Percentiles rank a stretch among this genome's conserved stretches.
phyloP scores from a whole-genome alignment of 1,140 invertebrate genomes.

The Drosophila ironensis region DNA sequence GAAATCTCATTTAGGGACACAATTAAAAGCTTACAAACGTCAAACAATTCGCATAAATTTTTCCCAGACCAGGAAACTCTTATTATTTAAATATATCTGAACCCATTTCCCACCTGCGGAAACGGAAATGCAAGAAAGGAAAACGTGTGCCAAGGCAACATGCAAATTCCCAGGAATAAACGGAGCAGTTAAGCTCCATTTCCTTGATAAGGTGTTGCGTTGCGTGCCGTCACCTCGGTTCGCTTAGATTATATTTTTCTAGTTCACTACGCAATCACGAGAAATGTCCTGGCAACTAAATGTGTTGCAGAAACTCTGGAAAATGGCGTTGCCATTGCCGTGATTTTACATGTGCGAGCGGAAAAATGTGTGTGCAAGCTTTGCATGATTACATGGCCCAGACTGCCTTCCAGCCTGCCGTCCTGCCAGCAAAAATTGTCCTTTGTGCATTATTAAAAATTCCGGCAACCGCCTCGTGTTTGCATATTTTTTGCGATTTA shows the following conservation, averaged over 20 bases:
- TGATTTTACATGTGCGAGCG: slow-evolving; percentile 16
- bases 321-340: too few species aligned
- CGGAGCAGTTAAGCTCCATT: slow-evolving; percentile 1
- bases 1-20: too few species aligned
- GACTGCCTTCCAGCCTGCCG: not conserved
- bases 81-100: slow-evolving; percentile 45
- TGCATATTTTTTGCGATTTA: slow-evolving; percentile 58
- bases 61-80: too few species aligned
- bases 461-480: slow-evolving; percentile 31
- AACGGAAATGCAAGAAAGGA: not conserved
- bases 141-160: too few species aligned
- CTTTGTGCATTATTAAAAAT: slow-evolving; percentile 69
- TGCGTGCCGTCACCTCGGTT: not conserved
- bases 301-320: slow-evolving; percentile 37
- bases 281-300: slow-evolving; percentile 31
- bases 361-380: slow-evolving; percentile 15
- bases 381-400: slow-evolving; percentile 47
- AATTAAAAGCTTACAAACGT: too few species aligned
- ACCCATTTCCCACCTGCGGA: not conserved
- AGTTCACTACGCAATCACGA: slow-evolving; percentile 14
- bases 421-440: slow-evolving; percentile 44
- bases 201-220: slow-evolving; percentile 6
- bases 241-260: slow-evolving; percentile 20
- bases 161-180: not conserved
- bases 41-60: too few species aligned